Conservation (phyloP, 2,888 invertebrate genomes). For the Lithophane semibrunnea region DNA sequence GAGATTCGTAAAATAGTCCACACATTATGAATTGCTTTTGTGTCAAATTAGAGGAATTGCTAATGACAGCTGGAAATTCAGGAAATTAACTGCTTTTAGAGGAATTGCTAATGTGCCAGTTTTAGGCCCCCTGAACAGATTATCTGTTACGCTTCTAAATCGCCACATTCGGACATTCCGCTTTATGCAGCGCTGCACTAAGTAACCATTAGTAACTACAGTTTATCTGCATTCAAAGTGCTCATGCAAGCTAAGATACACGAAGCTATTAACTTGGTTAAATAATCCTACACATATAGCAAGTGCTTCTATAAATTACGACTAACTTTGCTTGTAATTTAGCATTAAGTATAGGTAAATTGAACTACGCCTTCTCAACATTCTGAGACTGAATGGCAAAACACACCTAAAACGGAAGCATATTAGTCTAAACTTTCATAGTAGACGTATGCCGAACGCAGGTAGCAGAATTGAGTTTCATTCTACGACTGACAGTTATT, state of each 20-base stretch:
- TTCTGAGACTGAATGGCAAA: neutral
- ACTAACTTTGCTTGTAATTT: conserved; percentile 1
- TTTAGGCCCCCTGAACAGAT: neutral
- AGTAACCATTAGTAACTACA: conserved; percentile 21
- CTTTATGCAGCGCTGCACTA: conserved; percentile 23
- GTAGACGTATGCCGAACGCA: neutral
- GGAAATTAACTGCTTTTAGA: no score
- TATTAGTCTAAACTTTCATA: neutral
- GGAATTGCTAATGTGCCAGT: no score
- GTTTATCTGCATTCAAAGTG: conserved; percentile 33
- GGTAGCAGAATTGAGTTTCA: neutral
- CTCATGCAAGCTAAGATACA: conserved; percentile 26
- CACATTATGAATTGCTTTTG: no score
- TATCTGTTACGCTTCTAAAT: neutral
- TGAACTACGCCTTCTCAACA: neutral
- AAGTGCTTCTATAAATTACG: conserved; percentile 1
- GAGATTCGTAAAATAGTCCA: no score
- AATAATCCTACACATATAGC: conserved; percentile 13
- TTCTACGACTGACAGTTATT: neutral
- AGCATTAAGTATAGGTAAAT: neutral
- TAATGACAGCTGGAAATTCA: no score
- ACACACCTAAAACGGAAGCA: neutral
- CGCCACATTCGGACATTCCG: conserved; percentile 4
- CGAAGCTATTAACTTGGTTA: conserved; percentile 22
- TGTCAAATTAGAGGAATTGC: no score